Evolutionary conservation across 2,113 vertebrate species (phyloP).

Genomic region (Nothobranchius kuhntae): DNA sequence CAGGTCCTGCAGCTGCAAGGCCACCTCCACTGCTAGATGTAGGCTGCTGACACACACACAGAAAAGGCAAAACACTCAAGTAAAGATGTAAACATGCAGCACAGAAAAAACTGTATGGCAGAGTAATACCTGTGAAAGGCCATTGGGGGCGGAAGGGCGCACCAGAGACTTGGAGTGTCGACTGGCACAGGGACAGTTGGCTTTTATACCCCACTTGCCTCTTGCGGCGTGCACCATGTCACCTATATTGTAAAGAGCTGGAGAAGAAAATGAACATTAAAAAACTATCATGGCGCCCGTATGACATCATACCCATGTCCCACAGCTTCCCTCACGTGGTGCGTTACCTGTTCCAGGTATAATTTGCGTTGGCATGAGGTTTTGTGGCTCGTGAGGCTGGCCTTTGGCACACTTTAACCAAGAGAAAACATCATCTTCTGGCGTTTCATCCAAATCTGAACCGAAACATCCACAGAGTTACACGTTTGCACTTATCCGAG

Average conservation of each 20-base stretch:
- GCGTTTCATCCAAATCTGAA: conserved; percentile 87
- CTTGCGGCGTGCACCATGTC: conserved; percentile 98
- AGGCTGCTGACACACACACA: conserved; percentile 49
- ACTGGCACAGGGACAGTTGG: conserved; percentile 96
- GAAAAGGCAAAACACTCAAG: background rate
- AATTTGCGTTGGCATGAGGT: conserved; percentile 99
- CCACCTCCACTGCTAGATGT: conserved; percentile 51
- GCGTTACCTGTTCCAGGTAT: conserved; percentile 95
- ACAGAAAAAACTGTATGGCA: background rate
- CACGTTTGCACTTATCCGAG: background rate
- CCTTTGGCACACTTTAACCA: conserved; percentile 99
- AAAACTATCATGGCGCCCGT: background rate
- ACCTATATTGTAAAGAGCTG: conserved; percentile 97
- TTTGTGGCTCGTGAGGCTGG: conserved; percentile 96
- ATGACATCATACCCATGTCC: too few relatives aligned
- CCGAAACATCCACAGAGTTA: conserved; percentile 2
- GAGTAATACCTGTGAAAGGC: conserved; percentile 90
- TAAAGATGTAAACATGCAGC: background rate
- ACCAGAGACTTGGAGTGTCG: conserved; percentile 89
- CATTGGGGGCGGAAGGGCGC: conserved; percentile 92
- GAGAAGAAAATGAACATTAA: conserved; percentile 31
- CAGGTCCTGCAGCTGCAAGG: conserved; percentile 35
- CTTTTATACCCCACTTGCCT: conserved; percentile 99
- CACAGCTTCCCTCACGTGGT: background rate
- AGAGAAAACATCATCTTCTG: conserved; percentile 96